Conservation (phyloP, 2,888 invertebrate genomes). For the Eueremaeus valkanovi region DNA sequence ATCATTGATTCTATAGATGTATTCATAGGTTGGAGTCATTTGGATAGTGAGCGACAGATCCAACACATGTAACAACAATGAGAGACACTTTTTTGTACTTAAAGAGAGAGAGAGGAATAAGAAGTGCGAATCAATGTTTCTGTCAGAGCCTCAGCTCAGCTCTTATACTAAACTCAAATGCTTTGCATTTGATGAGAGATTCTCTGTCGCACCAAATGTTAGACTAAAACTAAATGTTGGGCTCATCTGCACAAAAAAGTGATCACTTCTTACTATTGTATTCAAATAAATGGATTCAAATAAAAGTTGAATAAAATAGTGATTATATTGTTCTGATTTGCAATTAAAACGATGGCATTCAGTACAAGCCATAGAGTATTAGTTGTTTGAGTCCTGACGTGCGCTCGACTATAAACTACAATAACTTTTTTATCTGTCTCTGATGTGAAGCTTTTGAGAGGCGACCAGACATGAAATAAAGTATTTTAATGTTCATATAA, state of each 20-base stretch:
- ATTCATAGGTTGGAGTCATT: slow-evolving; percentile 13
- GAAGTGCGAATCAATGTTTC: slow-evolving; percentile 37
- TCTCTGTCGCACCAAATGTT: slow-evolving; percentile 20
- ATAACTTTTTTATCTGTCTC: background rate
- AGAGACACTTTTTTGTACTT: slow-evolving; percentile 35
- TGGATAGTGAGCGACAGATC: slow-evolving; percentile 17
- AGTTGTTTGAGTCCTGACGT: background rate
- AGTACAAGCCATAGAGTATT: background rate
- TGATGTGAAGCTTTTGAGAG: slow-evolving; percentile 11
- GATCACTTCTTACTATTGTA: background rate
- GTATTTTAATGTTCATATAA: slow-evolving; percentile 26
- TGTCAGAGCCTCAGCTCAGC: background rate
- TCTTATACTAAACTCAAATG: background rate
- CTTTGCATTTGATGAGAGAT: slow-evolving; percentile 26
- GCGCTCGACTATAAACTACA: background rate
- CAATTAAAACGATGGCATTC: slow-evolving; percentile 28
- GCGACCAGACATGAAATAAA: slow-evolving; percentile 23
- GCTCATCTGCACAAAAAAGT: background rate
- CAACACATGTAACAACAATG: slow-evolving; percentile 20
- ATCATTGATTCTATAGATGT: slow-evolving; percentile 1
- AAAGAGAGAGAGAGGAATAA: slow-evolving; percentile 4
- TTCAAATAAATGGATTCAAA: background rate
- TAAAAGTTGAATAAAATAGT: slow-evolving; percentile 20
- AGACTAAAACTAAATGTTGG: background rate
- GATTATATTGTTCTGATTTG: slow-evolving; percentile 31